Conservation (phyloP, 2,797 vertebrate species). For the Podargus strigoides region DNA sequence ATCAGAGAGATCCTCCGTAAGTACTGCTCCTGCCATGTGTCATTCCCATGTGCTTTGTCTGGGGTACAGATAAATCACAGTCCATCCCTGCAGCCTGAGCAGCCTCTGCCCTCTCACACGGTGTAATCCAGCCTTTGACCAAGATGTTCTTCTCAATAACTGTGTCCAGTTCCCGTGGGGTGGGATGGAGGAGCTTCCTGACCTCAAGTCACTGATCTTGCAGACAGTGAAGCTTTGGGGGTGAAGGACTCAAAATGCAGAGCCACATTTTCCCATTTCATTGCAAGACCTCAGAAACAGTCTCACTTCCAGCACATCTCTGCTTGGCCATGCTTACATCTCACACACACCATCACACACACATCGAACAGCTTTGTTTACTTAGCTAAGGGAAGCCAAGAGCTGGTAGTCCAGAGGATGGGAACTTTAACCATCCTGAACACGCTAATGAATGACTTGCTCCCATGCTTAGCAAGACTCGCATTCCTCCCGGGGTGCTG, state of each 20-base stretch:
- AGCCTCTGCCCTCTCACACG: not conserved
- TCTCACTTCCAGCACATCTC: not conserved
- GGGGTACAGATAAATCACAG: not conserved
- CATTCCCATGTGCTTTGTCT: not conserved
- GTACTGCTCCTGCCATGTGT: not conserved
- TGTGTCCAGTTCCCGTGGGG: not conserved
- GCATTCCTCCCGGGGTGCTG: not conserved
- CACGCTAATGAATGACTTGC: not conserved
- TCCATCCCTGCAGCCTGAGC: not conserved
- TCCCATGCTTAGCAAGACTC: conserved; percentile 25
- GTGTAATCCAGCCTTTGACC: not conserved
- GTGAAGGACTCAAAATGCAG: not conserved
- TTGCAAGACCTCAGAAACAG: not conserved
- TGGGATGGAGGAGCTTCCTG: not conserved
- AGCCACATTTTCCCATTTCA: not conserved
- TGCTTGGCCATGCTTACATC: not conserved
- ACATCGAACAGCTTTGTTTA: not conserved
- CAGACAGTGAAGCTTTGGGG: not conserved
- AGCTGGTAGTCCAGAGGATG: not conserved
- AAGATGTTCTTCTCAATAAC: not conserved
- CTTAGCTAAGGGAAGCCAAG: not conserved
- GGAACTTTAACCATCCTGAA: conserved; percentile 20
- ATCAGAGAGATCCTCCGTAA: conserved; percentile 83
- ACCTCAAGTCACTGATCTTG: not conserved
- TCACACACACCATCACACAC: rapidly evolving